Conservation (phyloP, 2,888 invertebrate species). For the Chironomus riparius region DNA sequence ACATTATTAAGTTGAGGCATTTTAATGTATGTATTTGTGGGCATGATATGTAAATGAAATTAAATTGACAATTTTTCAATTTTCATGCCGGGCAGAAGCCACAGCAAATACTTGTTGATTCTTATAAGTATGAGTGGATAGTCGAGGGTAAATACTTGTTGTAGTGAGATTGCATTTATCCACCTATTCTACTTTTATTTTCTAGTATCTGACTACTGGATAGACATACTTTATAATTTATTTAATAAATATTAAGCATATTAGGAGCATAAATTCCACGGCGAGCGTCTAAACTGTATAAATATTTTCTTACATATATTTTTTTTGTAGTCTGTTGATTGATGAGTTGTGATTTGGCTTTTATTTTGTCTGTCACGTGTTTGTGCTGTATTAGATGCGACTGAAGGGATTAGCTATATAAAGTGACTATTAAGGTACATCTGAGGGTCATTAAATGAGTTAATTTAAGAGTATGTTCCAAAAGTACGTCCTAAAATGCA, state of each 20-base stretch:
- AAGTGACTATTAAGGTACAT: too few relatives aligned
- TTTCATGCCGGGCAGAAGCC: not conserved
- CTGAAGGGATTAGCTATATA: too few relatives aligned
- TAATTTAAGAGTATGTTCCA: too few relatives aligned
- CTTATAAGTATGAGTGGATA: not conserved
- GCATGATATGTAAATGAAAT: constrained; percentile 20
- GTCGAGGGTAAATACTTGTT: not conserved
- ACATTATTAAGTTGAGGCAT: not conserved
- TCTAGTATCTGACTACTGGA: too few relatives aligned
- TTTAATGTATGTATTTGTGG: not conserved
- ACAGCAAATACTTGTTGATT: not conserved
- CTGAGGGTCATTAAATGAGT: too few relatives aligned
- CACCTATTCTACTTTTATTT: too few relatives aligned
- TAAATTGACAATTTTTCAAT: constrained; percentile 27
- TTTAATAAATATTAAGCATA: not conserved
- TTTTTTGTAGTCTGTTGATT: too few relatives aligned
- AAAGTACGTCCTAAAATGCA: too few relatives aligned
- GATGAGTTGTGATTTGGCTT: too few relatives aligned
- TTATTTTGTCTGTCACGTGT: too few relatives aligned
- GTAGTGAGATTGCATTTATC: not conserved
- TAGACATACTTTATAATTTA: not conserved
- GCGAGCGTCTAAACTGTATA: not conserved
- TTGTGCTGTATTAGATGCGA: too few relatives aligned
- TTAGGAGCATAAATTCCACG: not conserved
- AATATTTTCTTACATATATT: not conserved